Percentiles rank a stretch among this genome's conserved stretches.
Conservation (phyloP, 2,113 vertebrate species). For the Rhabdomys dilectus region DNA sequence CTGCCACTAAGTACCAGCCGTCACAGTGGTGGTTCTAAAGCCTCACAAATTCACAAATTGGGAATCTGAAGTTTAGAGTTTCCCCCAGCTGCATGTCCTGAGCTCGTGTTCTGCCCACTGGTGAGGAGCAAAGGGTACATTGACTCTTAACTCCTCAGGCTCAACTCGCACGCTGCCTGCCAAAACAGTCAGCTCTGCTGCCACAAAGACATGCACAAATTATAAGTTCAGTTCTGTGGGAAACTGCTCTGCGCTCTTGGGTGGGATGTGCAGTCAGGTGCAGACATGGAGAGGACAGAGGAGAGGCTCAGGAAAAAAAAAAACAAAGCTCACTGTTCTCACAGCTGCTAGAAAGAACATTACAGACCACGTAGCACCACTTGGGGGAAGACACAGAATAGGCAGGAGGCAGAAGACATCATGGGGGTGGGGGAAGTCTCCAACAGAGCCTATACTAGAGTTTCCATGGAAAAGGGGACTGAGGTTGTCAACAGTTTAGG, state of each 20-base stretch:
- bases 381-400: background rate
- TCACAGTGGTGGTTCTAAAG: slow-evolving; percentile 75
- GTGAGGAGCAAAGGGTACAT: slow-evolving; percentile 51
- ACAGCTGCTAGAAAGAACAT: background rate
- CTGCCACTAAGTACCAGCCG: slow-evolving; percentile 73
- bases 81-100: slow-evolving; percentile 78
- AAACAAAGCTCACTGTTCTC: background rate
- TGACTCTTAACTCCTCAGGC: slow-evolving; percentile 64
- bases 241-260: background rate
- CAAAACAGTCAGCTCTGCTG: slow-evolving; percentile 1
- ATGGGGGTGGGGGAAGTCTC: background rate
- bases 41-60: slow-evolving; percentile 82
- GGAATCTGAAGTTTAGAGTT: slow-evolving; percentile 74
- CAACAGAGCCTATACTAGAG: no score
- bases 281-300: background rate
- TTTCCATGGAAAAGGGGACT: background rate
- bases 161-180: slow-evolving; percentile 28
- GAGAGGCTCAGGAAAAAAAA: background rate
- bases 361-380: background rate
- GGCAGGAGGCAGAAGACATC: background rate
- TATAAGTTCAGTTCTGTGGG: background rate
- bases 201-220: background rate
- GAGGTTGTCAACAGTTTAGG: background rate
- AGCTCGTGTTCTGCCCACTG: slow-evolving; percentile 57
- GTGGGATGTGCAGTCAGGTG: background rate